Evolutionary conservation across 1,140 invertebrate species (phyloP).

Genomic region (Muscidifurax raptorellus): DNA sequence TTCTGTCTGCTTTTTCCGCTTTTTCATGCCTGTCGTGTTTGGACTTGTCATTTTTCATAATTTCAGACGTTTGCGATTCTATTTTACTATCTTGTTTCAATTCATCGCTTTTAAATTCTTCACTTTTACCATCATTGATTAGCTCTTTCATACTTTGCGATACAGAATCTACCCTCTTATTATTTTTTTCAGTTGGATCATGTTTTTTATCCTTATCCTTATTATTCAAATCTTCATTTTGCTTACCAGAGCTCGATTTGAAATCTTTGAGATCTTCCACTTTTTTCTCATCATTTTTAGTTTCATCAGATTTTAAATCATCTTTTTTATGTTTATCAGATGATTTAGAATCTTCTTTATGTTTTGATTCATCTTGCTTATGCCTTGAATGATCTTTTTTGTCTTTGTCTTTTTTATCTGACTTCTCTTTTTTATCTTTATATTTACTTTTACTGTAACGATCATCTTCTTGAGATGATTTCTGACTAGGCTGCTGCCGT

Average conservation of each 20-base stretch:
- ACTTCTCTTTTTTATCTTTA: constrained; percentile 59
- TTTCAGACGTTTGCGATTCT: background rate
- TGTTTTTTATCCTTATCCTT: constrained; percentile 12
- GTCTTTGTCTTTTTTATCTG: constrained; percentile 54
- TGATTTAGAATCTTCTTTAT: constrained; percentile 50
- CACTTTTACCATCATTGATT: constrained; percentile 4
- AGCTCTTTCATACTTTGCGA: constrained; percentile 24
- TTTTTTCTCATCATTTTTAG: constrained; percentile 57
- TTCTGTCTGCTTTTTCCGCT: constrained; percentile 20
- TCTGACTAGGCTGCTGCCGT: constrained; percentile 58
- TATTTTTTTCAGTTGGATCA: background rate
- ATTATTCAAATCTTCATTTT: constrained; percentile 33
- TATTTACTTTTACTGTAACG: constrained; percentile 55
- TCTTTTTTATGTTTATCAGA: constrained; percentile 52
- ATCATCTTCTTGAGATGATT: constrained; percentile 58
- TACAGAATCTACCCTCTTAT: constrained; percentile 21
- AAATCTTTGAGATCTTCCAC: constrained; percentile 32
- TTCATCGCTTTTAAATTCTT: constrained; percentile 32
- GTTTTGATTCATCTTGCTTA: constrained; percentile 54
- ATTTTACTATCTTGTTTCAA: constrained; percentile 5
- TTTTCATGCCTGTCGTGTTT: constrained; percentile 19
- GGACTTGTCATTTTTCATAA: constrained; percentile 28
- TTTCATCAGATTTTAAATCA: constrained; percentile 45
- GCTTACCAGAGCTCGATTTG: constrained; percentile 22
- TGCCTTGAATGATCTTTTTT: constrained; percentile 57